Evolutionary conservation across 1,140 invertebrate genomes (phyloP).

Genomic region (Diploscapter pachys): DNA sequence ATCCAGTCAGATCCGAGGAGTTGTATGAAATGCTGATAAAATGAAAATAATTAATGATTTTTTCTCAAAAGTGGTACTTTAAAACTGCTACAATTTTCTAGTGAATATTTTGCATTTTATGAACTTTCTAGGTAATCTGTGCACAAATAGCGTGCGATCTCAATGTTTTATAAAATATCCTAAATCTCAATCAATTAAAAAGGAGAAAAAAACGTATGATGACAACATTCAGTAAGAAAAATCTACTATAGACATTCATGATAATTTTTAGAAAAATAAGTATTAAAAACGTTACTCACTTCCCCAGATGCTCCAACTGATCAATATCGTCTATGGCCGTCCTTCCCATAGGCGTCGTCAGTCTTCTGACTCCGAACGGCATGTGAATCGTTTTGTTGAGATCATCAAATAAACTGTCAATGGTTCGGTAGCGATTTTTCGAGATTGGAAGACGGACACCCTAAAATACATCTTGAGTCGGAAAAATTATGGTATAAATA

Average conservation of each 20-base stretch:
- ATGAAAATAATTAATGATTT: no score
- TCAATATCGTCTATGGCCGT: constrained; percentile 47
- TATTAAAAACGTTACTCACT: constrained; percentile 33
- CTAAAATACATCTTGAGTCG: constrained; percentile 28
- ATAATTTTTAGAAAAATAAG: constrained; percentile 10
- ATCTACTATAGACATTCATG: not conserved
- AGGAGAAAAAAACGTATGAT: not conserved
- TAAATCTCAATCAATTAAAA: not conserved
- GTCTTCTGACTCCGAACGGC: constrained; percentile 52
- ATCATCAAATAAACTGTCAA: constrained; percentile 52
- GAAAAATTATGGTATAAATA: no score
- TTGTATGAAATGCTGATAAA: no score
- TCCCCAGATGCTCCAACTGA: constrained; percentile 54
- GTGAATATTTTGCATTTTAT: no score
- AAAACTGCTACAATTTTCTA: no score
- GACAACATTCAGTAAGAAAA: not conserved
- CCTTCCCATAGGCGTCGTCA: constrained; percentile 52
- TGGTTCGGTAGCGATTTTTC: constrained; percentile 54
- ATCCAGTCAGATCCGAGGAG: no score
- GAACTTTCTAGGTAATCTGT: no score
- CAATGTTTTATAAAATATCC: no score
- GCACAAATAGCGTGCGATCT: no score
- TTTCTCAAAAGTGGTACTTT: no score
- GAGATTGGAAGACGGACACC: constrained; percentile 55
- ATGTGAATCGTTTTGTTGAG: constrained; percentile 50